A percentile compares a stretch with the other conserved stretches of the same genome.
Conservation (phyloP, 1,140 invertebrate species). For the Trachymyrmex septentrionalis region DNA sequence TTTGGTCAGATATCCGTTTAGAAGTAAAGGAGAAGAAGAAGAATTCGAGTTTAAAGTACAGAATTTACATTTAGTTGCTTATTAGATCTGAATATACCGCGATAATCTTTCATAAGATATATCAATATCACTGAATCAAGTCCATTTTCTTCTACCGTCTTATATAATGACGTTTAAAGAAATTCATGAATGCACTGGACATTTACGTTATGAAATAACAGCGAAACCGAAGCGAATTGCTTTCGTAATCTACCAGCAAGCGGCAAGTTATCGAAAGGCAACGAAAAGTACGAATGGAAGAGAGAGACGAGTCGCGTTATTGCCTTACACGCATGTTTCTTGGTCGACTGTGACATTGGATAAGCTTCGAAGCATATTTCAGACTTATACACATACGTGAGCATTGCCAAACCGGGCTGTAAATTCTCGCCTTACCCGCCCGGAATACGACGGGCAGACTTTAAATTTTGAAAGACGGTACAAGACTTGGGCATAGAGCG, state of each 20-base stretch:
- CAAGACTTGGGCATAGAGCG: conserved; percentile 39
- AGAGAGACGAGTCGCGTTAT: conserved; percentile 61
- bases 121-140: conserved; percentile 2
- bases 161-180: neutral
- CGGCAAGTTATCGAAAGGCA: conserved; percentile 48
- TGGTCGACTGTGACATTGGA: conserved; percentile 59
- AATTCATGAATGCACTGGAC: neutral
- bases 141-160: neutral
- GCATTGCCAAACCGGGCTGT: conserved; percentile 66
- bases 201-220: conserved; percentile 35
- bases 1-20: too few species aligned
- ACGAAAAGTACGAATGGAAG: neutral
- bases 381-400: conserved; percentile 57
- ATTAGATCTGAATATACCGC: neutral
- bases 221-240: conserved; percentile 66
- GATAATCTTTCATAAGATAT: neutral
- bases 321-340: conserved; percentile 12
- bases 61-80: conserved; percentile 5
- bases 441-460: conserved; percentile 55
- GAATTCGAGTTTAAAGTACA: neutral
- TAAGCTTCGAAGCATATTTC: conserved; percentile 64
- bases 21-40: too few species aligned
- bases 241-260: conserved; percentile 55
- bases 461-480: conserved; percentile 56
- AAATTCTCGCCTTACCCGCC: conserved; percentile 52